Percentiles rank a stretch among this genome's conserved stretches.
Conservation (phyloP, 2,888 invertebrate genomes). For the Lithodes maja region DNA sequence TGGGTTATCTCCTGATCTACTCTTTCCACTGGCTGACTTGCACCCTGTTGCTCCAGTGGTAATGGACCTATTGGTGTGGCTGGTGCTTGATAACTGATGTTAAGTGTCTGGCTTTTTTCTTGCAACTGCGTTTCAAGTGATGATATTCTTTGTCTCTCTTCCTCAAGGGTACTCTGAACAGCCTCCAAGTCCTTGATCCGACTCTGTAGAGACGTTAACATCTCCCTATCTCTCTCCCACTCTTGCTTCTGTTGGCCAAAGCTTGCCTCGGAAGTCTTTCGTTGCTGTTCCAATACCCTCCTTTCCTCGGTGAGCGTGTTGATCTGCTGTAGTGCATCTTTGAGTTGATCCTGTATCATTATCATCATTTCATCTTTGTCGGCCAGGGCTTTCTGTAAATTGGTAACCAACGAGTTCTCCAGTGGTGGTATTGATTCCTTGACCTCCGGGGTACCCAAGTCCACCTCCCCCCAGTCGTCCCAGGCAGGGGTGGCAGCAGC, state of each 20-base stretch:
- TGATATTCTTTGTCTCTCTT: conserved; percentile 32
- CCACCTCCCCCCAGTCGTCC: conserved; percentile 62
- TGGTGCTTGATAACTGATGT: not conserved
- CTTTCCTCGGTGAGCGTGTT: conserved; percentile 58
- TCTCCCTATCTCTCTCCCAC: conserved; percentile 41
- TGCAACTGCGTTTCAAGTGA: conserved; percentile 35
- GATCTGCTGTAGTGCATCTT: conserved; percentile 51
- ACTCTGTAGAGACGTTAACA: not conserved
- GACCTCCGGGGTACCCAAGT: conserved; percentile 55
- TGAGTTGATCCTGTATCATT: conserved; percentile 68
- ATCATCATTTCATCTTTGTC: conserved; percentile 66
- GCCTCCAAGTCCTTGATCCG: not conserved
- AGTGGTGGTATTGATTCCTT: not conserved
- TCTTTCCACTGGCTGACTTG: not conserved
- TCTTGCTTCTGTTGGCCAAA: conserved; percentile 39
- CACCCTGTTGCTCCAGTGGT: not conserved
- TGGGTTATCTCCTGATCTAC: conserved; percentile 11
- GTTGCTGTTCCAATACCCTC: conserved; percentile 58
- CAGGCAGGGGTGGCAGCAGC: conserved; percentile 14
- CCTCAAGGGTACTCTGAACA: conserved; percentile 19
- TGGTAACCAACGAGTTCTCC: conserved; percentile 44
- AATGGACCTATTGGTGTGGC: not conserved
- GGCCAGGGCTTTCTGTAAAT: conserved; percentile 55
- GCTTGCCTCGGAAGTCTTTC: conserved; percentile 38
- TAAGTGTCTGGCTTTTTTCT: conserved; percentile 36